phyloP scores from a whole-genome alignment of 2,797 vertebrate species.

The Oreonectes daqikongensis region DNA sequence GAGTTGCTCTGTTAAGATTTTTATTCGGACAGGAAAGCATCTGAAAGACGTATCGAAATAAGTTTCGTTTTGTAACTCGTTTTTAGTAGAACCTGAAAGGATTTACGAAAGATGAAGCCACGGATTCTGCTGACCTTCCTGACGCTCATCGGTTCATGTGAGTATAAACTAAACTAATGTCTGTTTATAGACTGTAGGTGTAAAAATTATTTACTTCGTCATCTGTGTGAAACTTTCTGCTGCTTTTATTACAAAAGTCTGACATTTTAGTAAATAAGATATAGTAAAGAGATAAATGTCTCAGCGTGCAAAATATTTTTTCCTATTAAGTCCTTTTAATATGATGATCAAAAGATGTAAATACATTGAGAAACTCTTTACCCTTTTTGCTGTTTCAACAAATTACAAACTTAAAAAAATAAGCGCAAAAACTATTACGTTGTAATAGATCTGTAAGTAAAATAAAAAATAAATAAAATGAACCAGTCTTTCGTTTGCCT shows the following conservation, averaged over 20 bases:
- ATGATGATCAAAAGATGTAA: too few species aligned
- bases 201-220: neutral
- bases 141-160: constrained; percentile 68
- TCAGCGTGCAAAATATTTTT: too few species aligned
- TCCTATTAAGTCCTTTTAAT: too few species aligned
- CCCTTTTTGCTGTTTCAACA: too few species aligned
- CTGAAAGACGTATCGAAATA: neutral
- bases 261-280: too few species aligned
- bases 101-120: constrained; percentile 61
- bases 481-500: neutral
- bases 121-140: constrained; percentile 62
- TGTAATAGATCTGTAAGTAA: neutral
- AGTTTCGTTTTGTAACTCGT: neutral
- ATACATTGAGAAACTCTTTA: too few species aligned
- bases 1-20: constrained; percentile 12
- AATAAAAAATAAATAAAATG: neutral
- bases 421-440: neutral
- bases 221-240: neutral
- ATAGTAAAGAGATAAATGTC: too few species aligned
- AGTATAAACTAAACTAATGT: constrained; percentile 59
- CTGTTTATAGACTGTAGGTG: neutral
- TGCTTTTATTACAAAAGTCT: neutral
- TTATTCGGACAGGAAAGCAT: neutral
- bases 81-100: constrained; percentile 35
- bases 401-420: too few species aligned